Evolutionary conservation across 2,797 vertebrate species (phyloP).

Genomic region (Chelidonichthys spinosus): DNA sequence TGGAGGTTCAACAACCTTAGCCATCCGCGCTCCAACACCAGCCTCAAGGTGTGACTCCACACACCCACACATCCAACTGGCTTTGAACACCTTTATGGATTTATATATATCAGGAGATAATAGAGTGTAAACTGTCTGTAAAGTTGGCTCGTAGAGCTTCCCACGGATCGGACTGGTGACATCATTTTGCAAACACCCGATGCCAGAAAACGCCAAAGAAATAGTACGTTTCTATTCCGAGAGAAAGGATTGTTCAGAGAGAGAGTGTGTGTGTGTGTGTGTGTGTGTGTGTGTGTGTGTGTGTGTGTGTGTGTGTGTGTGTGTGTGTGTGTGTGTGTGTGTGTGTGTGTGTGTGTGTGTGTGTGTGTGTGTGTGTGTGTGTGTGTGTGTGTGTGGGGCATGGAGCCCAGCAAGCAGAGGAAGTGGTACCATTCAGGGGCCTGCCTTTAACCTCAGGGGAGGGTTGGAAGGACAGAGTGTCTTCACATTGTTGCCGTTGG

Average conservation of each 20-base stretch:
- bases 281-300: conserved; percentile 56
- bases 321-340: conserved; percentile 48
- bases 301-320: conserved; percentile 57
- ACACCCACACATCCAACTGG: too few species aligned
- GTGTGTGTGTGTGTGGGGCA: conserved; percentile 44
- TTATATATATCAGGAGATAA: background rate
- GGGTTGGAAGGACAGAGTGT: conserved; percentile 66
- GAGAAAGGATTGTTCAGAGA: conserved; percentile 58
- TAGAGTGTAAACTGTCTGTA: conserved; percentile 14
- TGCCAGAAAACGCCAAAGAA: conserved; percentile 51
- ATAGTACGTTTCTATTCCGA: conserved; percentile 59
- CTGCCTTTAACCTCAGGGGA: conserved; percentile 64
- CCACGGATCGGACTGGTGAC: conserved; percentile 64
- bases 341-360: conserved; percentile 9
- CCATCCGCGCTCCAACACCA: conserved; percentile 92
- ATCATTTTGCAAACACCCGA: conserved; percentile 41
- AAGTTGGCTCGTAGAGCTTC: conserved; percentile 47
- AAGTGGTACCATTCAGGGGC: conserved; percentile 73
- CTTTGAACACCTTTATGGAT: too few species aligned
- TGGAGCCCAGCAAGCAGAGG: conserved; percentile 63
- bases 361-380: conserved; percentile 31
- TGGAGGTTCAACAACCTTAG: conserved; percentile 94
- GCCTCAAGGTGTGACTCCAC: conserved; percentile 88
- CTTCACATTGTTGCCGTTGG: conserved; percentile 73
- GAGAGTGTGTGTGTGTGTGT: conserved; percentile 42